phyloP scores from a whole-genome alignment of 1,140 invertebrate genomes.

The Caenorhabditis brenneri region DNA sequence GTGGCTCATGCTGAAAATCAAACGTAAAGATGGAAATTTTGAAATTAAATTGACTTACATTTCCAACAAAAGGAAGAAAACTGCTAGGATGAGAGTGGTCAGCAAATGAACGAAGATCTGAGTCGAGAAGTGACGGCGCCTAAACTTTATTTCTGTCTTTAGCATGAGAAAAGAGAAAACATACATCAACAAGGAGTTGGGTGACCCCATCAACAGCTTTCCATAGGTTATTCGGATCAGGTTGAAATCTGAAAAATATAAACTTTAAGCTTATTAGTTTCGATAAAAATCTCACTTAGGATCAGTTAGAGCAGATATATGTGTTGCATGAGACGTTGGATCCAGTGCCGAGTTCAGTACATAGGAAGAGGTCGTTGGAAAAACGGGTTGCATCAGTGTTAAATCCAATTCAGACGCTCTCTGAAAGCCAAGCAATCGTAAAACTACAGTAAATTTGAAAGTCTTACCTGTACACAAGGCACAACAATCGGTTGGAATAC shows the following conservation, averaged over 20 bases:
- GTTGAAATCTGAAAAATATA: background rate
- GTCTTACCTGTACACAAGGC: conserved; percentile 1
- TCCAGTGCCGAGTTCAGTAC: conserved; percentile 11
- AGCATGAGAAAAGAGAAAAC: no score
- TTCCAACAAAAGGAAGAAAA: background rate
- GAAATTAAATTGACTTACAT: background rate
- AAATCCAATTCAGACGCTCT: background rate
- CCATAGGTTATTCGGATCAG: background rate
- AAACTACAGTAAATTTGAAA: background rate
- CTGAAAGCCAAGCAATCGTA: background rate
- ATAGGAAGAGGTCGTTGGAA: background rate
- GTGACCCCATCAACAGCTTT: background rate
- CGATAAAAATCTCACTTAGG: background rate
- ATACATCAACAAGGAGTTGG: background rate
- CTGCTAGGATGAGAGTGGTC: conserved; percentile 15
- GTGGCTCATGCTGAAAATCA: conserved; percentile 19
- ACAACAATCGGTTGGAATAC: background rate
- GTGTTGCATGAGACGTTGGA: background rate
- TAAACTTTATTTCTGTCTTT: background rate
- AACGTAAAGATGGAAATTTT: background rate
- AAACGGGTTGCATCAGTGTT: background rate
- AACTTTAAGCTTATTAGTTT: background rate
- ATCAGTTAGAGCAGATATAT: background rate
- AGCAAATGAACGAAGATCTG: background rate
- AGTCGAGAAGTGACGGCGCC: background rate